Evolutionary conservation across 2,797 vertebrate species (phyloP).

Genomic region (Euthynnus affinis): DNA sequence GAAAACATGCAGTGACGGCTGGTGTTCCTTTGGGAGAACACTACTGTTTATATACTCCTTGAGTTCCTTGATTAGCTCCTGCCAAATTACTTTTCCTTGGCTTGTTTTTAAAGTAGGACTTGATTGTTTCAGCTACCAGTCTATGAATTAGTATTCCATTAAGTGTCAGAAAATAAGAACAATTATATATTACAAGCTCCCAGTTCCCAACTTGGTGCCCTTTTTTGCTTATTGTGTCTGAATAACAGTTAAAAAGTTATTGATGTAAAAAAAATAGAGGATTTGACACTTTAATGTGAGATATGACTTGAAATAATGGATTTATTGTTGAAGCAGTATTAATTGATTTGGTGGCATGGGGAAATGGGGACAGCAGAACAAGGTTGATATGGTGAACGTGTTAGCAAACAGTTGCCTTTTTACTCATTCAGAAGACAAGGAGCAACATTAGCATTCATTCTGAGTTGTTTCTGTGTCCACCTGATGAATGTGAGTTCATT

Average conservation of each 20-base stretch:
- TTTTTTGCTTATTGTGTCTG: neutral
- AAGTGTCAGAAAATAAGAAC: neutral
- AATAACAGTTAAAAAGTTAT: neutral
- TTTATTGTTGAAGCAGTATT: neutral
- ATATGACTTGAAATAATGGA: too few species aligned
- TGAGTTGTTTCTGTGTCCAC: too few species aligned
- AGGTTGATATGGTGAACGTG: neutral
- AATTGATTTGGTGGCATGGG: too few species aligned
- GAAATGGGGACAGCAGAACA: too few species aligned
- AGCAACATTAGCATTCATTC: too few species aligned
- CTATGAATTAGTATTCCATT: neutral
- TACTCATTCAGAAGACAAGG: too few species aligned
- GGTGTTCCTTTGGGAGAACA: constrained; percentile 43
- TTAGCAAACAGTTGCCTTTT: too few species aligned
- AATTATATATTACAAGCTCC: neutral
- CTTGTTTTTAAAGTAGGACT: neutral
- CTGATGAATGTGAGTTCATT: too few species aligned
- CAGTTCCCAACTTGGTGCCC: neutral
- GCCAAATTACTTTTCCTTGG: constrained; percentile 34
- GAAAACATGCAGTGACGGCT: constrained; percentile 43
- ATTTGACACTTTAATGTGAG: neutral
- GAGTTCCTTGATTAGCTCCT: constrained; percentile 29
- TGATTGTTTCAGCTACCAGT: neutral
- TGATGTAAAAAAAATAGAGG: too few species aligned
- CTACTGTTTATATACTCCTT: constrained; percentile 54